These are phyloP conservation scores for Tenthredo livida DNA, from an alignment of 2,888 invertebrate genomes.

Conservation along the genomic window DNA sequence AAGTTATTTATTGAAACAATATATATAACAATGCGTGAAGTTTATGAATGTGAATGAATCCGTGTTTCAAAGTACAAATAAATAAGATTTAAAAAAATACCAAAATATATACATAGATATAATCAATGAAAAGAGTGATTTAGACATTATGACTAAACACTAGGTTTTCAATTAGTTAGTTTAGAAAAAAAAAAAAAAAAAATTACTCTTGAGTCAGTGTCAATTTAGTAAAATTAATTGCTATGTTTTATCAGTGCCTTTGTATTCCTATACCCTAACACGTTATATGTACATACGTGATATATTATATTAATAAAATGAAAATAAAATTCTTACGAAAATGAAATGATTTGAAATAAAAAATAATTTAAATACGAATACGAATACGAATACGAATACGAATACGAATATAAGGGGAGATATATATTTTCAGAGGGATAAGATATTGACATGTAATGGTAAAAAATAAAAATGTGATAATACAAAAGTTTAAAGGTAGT, in stretches of 20 bases:
- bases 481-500: constrained; percentile 20
- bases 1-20: constrained; percentile 12
- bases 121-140: not conserved
- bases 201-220: not conserved
- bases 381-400: not conserved
- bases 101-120: not conserved
- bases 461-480: no score
- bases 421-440: not conserved
- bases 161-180: not conserved
- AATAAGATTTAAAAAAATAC: not conserved
- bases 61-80: not conserved
- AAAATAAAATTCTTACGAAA: not conserved
- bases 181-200: no score
- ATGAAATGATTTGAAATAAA: not conserved
- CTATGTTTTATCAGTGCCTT: not conserved
- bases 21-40: not conserved
- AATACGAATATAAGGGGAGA: not conserved
- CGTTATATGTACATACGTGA: not conserved
- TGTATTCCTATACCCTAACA: not conserved
- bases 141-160: not conserved
- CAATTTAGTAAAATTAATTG: not conserved
- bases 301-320: no score
- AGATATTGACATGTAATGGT: no score
- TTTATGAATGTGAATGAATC: constrained; percentile 29
- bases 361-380: not conserved